Base-by-base conservation (phyloP, 2,797 vertebrate species). In the Hoplostethus mediterraneus region DNA sequence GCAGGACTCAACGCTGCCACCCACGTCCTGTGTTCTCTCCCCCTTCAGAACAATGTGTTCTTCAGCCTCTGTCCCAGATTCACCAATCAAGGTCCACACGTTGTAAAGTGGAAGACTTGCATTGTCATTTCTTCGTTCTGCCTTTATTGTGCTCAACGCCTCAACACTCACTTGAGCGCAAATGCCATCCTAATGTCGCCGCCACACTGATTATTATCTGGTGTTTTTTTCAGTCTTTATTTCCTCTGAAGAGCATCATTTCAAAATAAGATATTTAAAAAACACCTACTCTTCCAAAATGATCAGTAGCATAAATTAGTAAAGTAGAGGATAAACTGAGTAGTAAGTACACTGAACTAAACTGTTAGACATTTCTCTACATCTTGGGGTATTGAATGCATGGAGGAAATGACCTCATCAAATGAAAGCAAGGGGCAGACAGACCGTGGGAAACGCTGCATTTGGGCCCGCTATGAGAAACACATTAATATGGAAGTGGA, bases 11-110 rank as follows among this genome's bases (percentile, higher is more conserved):
- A 21, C 66, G 63, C 80, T 80, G 77, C 75, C 79, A 70, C 79
- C 79, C 74, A 81, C 74, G 51, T 77, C 51, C 71, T 74, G 60
- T 69, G 56, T 79, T 85, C 67, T 85, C 67, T 21, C 21, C 21
- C 57, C 67, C 62, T 28, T 7, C 56, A 42, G 69, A 92, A 92
- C 90, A 87, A 86, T 80, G 61, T 77, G 77, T 90, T 89, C 67
- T 63, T 56, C 61, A 82, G 87, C 38, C 81, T 89, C 71, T 90
- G 81, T 85, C 87, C 87, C 78, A 90, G 76, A 90, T 86, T 83
- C 73, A 76, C 62, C 54, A 63, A 56, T 77, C 75, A 71, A 81
- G 70, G 74, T 45, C 67, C 31, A 71, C 4, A 48, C 40, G 52
- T 17, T 44, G 40, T 52, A 10, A 79, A 80, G 64, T 75, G 61